These are phyloP conservation scores for Euplexia lucipara DNA, from an alignment of 2,888 invertebrate genomes.

Conservation along the genomic window DNA sequence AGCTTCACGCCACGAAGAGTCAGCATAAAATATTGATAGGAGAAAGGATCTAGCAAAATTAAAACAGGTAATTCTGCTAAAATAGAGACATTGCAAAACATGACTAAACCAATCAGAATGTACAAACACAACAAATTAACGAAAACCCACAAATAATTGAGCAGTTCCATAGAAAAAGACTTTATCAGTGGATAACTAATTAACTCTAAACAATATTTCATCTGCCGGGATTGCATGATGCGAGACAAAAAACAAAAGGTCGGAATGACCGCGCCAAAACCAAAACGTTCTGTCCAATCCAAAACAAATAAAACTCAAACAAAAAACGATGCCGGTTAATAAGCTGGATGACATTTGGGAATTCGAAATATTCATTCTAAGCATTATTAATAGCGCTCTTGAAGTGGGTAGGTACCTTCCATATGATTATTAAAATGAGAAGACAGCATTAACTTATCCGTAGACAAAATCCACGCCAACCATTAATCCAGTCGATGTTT, in stretches of 20 bases:
- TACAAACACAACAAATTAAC: constrained; percentile 32
- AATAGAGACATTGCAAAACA: constrained; percentile 24
- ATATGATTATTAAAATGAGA: constrained; percentile 85
- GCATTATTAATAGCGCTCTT: constrained; percentile 88
- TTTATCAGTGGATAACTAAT: constrained; percentile 85
- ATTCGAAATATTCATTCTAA: constrained; percentile 89
- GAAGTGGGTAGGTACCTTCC: constrained; percentile 76
- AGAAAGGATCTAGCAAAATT: background rate
- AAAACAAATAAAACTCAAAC: constrained; percentile 89
- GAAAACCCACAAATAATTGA: constrained; percentile 62
- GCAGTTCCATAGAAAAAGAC: constrained; percentile 79
- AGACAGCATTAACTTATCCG: constrained; percentile 82
- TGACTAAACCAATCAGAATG: constrained; percentile 25
- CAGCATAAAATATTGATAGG: background rate
- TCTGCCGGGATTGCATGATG: constrained; percentile 85
- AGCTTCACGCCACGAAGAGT: background rate
- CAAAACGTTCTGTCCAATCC: constrained; percentile 87
- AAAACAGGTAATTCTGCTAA: background rate
- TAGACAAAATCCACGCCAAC: constrained; percentile 76
- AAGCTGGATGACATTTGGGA: constrained; percentile 91
- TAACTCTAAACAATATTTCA: constrained; percentile 90
- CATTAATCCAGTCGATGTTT: constrained; percentile 73
- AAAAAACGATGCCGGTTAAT: constrained; percentile 90
- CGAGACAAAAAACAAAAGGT: constrained; percentile 88
- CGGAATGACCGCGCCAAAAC: constrained; percentile 90